A percentile compares a stretch with the other conserved stretches of the same genome.
phyloP scores from a whole-genome alignment of 1,140 invertebrate genomes.

The Trichoplusia ni region DNA sequence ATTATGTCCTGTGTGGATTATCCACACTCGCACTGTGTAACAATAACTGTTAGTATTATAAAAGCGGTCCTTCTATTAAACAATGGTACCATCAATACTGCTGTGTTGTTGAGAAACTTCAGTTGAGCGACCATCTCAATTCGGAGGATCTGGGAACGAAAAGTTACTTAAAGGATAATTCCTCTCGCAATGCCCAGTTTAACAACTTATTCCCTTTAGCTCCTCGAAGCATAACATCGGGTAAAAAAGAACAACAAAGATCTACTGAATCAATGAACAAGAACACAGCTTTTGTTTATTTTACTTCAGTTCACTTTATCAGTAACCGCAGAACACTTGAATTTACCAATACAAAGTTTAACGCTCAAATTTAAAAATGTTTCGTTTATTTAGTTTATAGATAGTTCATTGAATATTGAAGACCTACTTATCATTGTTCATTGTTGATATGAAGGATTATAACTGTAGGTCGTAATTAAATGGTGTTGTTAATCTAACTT shows the following conservation, averaged over 20 bases:
- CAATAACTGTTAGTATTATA: constrained; percentile 11
- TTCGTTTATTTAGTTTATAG: constrained; percentile 2
- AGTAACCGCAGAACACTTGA: background rate
- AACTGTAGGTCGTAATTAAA: constrained; percentile 19
- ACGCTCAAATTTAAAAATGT: constrained; percentile 15
- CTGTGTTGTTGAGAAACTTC: too few relatives aligned
- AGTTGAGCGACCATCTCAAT: too few relatives aligned
- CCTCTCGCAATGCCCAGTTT: too few relatives aligned
- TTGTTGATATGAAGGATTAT: constrained; percentile 25
- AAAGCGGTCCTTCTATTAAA: constrained; percentile 2
- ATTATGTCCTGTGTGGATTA: background rate
- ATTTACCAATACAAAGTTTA: constrained; percentile 5
- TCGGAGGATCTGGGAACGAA: too few relatives aligned
- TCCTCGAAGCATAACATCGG: too few relatives aligned
- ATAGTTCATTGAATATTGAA: constrained; percentile 14
- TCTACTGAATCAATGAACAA: too few relatives aligned
- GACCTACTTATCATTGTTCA: constrained; percentile 25
- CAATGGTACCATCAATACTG: too few relatives aligned
- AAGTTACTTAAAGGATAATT: too few relatives aligned
- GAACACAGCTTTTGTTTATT: too few relatives aligned
- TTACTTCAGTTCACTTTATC: too few relatives aligned
- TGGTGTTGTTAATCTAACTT: constrained; percentile 10
- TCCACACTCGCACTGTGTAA: background rate
- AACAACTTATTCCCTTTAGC: too few relatives aligned
- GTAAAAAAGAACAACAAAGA: too few relatives aligned